Conservation (phyloP, 2,113 vertebrate species). For the Bubo bubo region DNA sequence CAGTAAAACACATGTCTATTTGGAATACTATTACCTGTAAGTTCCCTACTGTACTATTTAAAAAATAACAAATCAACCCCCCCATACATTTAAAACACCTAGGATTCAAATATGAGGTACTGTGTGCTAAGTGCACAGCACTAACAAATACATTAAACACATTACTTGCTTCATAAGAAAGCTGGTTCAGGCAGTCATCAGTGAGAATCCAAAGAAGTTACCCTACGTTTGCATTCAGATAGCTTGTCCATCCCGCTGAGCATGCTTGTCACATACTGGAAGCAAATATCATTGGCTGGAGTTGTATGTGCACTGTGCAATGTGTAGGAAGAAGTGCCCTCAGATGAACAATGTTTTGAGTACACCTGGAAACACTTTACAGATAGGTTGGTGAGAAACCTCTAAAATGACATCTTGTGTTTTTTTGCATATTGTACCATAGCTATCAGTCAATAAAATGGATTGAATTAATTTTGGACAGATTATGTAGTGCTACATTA, state of each 20-base stretch:
- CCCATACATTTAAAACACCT: neutral
- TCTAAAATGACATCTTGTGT: neutral
- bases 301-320: neutral
- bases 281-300: neutral
- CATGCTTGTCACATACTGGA: neutral
- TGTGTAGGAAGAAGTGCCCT: neutral
- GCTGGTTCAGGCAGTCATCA: neutral
- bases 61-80: neutral
- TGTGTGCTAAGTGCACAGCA: neutral
- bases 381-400: neutral
- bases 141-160: neutral
- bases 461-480: neutral
- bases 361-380: neutral
- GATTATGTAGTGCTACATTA: neutral
- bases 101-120: neutral
- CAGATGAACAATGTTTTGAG: neutral
- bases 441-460: neutral
- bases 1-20: neutral
- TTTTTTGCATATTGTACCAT: neutral
- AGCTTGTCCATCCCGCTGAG: neutral
- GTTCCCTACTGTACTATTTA: neutral
- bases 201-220: neutral
- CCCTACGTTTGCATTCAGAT: neutral
- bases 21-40: neutral
- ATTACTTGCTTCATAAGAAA: neutral